These are phyloP conservation scores for Salvelinus namaycush DNA, from an alignment of 2,113 vertebrate genomes.

Conservation along the genomic window DNA sequence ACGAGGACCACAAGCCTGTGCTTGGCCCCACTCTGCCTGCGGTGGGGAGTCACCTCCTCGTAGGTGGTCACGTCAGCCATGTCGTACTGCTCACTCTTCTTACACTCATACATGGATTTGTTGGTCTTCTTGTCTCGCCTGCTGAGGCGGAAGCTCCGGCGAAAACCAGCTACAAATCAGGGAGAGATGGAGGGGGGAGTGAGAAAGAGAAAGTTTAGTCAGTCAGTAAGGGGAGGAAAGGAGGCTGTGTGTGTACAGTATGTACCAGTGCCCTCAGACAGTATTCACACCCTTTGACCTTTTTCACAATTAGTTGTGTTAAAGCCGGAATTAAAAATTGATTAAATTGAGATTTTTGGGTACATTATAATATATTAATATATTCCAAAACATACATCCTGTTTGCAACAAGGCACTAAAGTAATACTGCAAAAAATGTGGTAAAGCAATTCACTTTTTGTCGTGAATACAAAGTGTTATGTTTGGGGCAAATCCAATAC, in stretches of 20 bases:
- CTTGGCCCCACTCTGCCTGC: constrained; percentile 78
- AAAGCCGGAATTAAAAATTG: too few relatives aligned
- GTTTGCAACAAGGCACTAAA: too few relatives aligned
- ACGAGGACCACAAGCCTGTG: constrained; percentile 90
- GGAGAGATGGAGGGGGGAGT: not conserved
- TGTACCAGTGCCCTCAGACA: not conserved
- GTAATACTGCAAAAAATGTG: too few relatives aligned
- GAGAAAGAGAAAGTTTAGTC: not conserved
- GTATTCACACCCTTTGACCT: too few relatives aligned
- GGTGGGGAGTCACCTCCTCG: constrained; percentile 87
- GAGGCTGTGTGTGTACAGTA: constrained; percentile 10
- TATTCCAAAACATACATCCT: too few relatives aligned
- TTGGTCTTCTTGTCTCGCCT: constrained; percentile 94
- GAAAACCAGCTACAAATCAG: constrained; percentile 81
- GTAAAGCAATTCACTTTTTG: too few relatives aligned
- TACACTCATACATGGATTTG: constrained; percentile 97
- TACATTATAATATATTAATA: too few relatives aligned
- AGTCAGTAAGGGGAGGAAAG: not conserved
- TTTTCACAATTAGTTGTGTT: too few relatives aligned
- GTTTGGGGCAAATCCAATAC: too few relatives aligned
- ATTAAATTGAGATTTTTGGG: too few relatives aligned
- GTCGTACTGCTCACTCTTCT: constrained; percentile 94
- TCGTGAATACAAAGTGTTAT: too few relatives aligned
- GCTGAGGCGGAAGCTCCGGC: constrained; percentile 96
- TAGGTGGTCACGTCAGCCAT: constrained; percentile 92